Evolutionary conservation across 2,797 vertebrate species (phyloP).

Genomic region (Danio kyathit): DNA sequence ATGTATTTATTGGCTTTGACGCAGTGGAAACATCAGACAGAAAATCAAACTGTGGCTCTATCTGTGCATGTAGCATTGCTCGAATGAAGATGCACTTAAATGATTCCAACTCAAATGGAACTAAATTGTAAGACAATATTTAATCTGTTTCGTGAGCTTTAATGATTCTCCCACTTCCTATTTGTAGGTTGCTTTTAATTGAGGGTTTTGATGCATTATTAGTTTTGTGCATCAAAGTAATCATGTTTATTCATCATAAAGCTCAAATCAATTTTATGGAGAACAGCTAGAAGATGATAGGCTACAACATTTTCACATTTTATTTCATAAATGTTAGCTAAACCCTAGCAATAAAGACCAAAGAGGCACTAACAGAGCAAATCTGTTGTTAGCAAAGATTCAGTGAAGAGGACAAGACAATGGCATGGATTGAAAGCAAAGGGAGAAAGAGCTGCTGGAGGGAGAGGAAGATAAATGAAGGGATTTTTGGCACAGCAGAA

Average conservation of each 20-base stretch:
- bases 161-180: not conserved
- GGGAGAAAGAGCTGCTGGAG: not conserved
- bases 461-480: slow-evolving; percentile 35
- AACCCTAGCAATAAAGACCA: not conserved
- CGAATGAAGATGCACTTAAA: not conserved
- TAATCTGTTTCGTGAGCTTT: not conserved
- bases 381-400: slow-evolving; percentile 6
- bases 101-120: not conserved
- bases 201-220: not conserved
- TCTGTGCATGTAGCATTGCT: not conserved
- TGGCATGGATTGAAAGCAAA: not conserved
- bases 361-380: not conserved
- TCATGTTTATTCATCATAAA: not conserved
- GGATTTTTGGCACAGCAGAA: slow-evolving; percentile 8
- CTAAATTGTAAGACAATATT: too few relatives aligned
- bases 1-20: not conserved
- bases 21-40: not conserved
- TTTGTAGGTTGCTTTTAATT: not conserved
- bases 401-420: not conserved
- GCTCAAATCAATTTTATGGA: not conserved
- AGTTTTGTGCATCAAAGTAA: not conserved
- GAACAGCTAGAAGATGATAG: not conserved
- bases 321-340: not conserved
- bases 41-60: not conserved
- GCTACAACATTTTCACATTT: not conserved